These are phyloP conservation scores for Petrosia ficiformis DNA, from an alignment of 37 sponge, comb jelly and placozoan species.

Conservation along the genomic window DNA sequence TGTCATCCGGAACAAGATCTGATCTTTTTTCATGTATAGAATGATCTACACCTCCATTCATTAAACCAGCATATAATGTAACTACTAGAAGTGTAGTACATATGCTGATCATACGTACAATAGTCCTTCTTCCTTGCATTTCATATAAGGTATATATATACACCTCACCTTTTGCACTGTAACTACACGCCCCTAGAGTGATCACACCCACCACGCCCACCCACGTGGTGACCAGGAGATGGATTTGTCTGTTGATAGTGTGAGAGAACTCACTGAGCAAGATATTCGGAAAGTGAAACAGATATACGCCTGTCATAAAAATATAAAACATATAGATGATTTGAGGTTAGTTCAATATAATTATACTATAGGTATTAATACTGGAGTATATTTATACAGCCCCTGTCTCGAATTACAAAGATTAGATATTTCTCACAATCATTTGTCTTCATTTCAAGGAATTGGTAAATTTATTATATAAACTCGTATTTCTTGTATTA, in stretches of 20 bases:
- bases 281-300: neutral
- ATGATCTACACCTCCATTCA: neutral
- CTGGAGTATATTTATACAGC: neutral
- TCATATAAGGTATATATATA: conserved; percentile 6
- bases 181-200: neutral
- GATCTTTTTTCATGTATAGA: too few species aligned
- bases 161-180: neutral
- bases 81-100: neutral
- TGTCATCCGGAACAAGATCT: neutral
- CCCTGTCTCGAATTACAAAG: conserved; percentile 26
- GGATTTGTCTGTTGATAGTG: neutral
- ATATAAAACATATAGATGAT: neutral
- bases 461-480: conserved; percentile 29
- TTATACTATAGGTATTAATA: neutral
- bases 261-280: neutral
- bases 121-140: neutral
- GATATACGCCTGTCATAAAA: neutral
- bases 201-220: neutral
- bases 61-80: neutral
- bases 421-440: conserved; percentile 37
- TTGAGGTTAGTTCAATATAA: neutral
- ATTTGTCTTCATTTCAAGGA: conserved; percentile 5
- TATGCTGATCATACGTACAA: neutral
- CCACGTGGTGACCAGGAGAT: neutral
- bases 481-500: neutral